Base-by-base conservation (phyloP, 2,797 vertebrate species). In the Rhinichthys osculus region DNA sequence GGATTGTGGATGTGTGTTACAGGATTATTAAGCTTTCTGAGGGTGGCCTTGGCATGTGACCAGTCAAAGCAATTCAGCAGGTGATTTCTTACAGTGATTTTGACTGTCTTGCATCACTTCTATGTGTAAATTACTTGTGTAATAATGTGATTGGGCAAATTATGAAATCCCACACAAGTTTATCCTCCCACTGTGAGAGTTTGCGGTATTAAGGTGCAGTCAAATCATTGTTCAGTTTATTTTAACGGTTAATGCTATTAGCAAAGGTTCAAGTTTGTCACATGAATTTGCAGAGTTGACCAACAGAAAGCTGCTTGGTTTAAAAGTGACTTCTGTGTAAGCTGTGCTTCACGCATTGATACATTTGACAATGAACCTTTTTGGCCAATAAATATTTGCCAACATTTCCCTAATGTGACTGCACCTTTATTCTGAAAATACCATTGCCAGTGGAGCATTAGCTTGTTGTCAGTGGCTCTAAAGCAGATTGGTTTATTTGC, bases 61-160 rank as follows among this genome's bases (percentile, higher is more conserved):
- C 67, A 72, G n/a, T 74, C 38, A 72, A 72, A 42, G 17, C 0
- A 13, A 70, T 72, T 79, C 13, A 85, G 40, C 44, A 70, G n/a
- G 3, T 13, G 17, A 42, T 67, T 50, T 66, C 59, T 66, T 66
- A 33, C 1, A 6, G n/a, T 47, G 6, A 71, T 52, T 30, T n/a
- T 54, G 8, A 23, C 21, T 54, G 30, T 23, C 50, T 59, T 59
- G 1, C 67, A 71, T 42, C 19, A 50, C 19, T 67, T 17, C 1
- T 11, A 81, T 19, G 1, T 76, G 30, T 33, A 76, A 57, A 16
- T n/a, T 16, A 71, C 5, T 71, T 40, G 19, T 40, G 38, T 70
- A 35, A 69, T 70, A 23, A 69, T 72, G n/a, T 74, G 16, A 50
- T 76, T 35, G 30, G 1, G 1, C 30, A 76, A 35, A 35, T 13